These are phyloP conservation scores for Cerceris rybyensis DNA, from an alignment of 2,888 invertebrate genomes.

Conservation along the genomic window DNA sequence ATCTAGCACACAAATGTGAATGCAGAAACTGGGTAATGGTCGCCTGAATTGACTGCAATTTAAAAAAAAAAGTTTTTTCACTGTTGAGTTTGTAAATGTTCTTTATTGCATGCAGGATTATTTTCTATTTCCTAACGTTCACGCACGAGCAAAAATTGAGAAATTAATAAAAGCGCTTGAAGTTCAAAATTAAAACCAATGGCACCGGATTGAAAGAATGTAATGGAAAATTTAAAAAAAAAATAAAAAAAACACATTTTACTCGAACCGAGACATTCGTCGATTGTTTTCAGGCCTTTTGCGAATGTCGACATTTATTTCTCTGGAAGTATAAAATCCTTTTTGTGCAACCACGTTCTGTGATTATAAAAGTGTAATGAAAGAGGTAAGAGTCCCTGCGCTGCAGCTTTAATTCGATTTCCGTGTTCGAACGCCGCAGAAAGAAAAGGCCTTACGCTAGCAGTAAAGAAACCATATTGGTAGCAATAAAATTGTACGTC, in stretches of 20 bases:
- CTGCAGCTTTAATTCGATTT: conserved; percentile 63
- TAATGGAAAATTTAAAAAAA: no score
- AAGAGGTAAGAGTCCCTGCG: conserved; percentile 27
- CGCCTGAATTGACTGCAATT: no score
- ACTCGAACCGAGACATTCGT: no score
- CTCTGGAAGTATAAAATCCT: neutral
- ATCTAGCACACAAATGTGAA: no score
- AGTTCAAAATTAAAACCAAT: conserved; percentile 31
- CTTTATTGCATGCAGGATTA: neutral
- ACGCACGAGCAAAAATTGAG: conserved; percentile 2
- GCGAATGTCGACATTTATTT: neutral
- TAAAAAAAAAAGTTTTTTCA: no score
- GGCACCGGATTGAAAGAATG: neutral
- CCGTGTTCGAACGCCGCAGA: conserved; percentile 54
- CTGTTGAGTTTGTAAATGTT: neutral
- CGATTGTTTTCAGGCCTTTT: no score
- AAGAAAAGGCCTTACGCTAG: conserved; percentile 43
- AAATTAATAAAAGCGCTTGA: conserved; percentile 33
- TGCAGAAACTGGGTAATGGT: no score
- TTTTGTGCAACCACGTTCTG: neutral
- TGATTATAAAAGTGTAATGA: conserved; percentile 37
- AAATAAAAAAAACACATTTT: no score
- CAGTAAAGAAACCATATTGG: conserved; percentile 46
- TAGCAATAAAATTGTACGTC: conserved; percentile 55
- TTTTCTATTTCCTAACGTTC: conserved; percentile 13